These are phyloP conservation scores for Noctua janthe DNA, from an alignment of 2,888 invertebrate species.

Conservation along the genomic window DNA sequence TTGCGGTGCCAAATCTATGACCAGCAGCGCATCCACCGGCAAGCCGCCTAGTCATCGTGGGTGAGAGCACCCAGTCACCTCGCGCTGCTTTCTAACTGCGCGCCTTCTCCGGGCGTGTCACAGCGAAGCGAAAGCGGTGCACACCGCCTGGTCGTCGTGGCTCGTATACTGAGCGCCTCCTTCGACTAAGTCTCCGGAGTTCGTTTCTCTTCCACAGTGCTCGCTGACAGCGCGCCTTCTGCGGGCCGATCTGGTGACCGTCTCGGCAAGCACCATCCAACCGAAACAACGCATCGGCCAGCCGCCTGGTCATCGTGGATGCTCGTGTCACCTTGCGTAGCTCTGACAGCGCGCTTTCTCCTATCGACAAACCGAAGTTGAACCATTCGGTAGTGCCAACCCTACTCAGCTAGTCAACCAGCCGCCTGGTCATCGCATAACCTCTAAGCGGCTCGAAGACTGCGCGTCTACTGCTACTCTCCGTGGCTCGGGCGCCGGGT, in stretches of 20 bases:
- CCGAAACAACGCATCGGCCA: not conserved
- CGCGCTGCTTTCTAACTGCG: not conserved
- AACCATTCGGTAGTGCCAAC: not conserved
- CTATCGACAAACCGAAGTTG: not conserved
- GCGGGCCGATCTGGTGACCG: not conserved
- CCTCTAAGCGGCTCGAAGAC: not conserved
- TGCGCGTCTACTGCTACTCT: not conserved
- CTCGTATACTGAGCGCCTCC: not conserved
- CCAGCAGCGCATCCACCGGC: not conserved
- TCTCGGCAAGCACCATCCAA: slow-evolving; percentile 2
- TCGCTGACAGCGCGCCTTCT: not conserved
- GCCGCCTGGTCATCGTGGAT: slow-evolving; percentile 11
- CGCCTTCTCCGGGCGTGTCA: not conserved
- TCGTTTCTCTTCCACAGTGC: not conserved
- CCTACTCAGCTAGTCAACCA: not conserved
- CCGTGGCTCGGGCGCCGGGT: not conserved
- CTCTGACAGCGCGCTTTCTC: slow-evolving; percentile 1
- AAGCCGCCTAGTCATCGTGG: not conserved
- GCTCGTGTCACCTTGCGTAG: slow-evolving; percentile 8
- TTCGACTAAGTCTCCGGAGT: not conserved
- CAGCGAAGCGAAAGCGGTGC: not conserved
- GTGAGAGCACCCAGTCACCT: not conserved
- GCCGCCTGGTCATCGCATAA: slow-evolving; percentile 4
- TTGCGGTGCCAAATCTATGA: not conserved
- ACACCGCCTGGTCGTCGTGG: not conserved